Evolutionary conservation across 2,113 vertebrate species (phyloP).

Genomic region (Cyprinus carpio): DNA sequence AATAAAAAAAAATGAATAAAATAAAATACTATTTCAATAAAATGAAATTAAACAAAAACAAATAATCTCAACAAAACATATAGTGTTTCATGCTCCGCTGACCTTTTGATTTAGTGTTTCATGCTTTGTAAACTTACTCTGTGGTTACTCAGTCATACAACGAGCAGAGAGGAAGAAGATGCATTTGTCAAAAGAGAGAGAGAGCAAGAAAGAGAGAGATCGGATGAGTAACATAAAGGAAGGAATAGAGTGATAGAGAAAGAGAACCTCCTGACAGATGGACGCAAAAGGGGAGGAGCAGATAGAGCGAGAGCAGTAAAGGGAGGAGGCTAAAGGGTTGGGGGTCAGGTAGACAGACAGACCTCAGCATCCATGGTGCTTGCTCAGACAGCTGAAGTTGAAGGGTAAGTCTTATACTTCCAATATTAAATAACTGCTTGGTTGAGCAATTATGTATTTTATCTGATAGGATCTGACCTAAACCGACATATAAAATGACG

Average conservation of each 20-base stretch:
- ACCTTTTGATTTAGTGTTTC: background rate
- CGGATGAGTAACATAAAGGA: constrained; percentile 3
- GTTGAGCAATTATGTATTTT: background rate
- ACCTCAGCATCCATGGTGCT: constrained; percentile 32
- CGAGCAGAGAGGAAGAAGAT: background rate
- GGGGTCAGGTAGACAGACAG: constrained; percentile 28
- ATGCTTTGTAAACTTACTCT: background rate
- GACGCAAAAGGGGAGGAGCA: constrained; percentile 15
- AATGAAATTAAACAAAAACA: too few species aligned
- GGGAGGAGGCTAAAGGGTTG: constrained; percentile 3
- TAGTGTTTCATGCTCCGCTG: too few species aligned
- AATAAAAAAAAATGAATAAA: too few species aligned
- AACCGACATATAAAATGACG: background rate
- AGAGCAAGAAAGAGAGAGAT: constrained; percentile 23
- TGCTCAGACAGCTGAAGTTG: background rate
- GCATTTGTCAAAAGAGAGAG: constrained; percentile 8
- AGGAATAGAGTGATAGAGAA: constrained; percentile 13
- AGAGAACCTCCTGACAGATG: constrained; percentile 6
- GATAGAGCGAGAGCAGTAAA: background rate
- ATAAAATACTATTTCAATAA: too few species aligned
- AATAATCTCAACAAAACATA: too few species aligned
- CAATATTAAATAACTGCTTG: background rate
- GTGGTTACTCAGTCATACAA: constrained; percentile 5
- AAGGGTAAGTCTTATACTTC: constrained; percentile 8
- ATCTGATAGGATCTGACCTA: too few species aligned